phyloP scores from a whole-genome alignment of 2,888 invertebrate genomes.

The Crioceris asparagi region DNA sequence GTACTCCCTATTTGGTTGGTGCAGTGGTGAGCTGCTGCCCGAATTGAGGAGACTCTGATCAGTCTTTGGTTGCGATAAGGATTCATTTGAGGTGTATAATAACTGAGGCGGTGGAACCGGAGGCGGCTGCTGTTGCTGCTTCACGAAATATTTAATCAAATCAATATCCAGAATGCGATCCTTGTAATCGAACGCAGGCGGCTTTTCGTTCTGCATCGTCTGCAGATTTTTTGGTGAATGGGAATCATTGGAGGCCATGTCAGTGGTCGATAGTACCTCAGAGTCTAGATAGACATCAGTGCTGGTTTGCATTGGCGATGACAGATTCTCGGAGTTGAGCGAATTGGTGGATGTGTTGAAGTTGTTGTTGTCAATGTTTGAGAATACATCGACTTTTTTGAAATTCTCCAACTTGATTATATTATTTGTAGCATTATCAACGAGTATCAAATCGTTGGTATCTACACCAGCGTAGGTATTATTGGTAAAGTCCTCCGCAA shows the following conservation, averaged over 20 bases:
- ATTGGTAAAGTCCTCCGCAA: constrained; percentile 16
- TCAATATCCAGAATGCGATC: no score
- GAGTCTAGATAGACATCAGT: constrained; percentile 39
- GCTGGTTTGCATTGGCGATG: constrained; percentile 42
- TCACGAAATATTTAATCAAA: no score
- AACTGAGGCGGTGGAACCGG: constrained; percentile 8
- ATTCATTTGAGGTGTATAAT: constrained; percentile 31
- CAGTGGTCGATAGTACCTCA: constrained; percentile 36
- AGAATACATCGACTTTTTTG: constrained; percentile 26
- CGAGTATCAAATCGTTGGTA: constrained; percentile 25
- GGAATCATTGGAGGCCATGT: constrained; percentile 37
- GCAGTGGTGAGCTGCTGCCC: constrained; percentile 46
- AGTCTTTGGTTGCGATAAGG: constrained; percentile 35
- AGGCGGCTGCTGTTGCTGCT: no score
- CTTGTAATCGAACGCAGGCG: no score
- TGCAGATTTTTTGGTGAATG: constrained; percentile 36
- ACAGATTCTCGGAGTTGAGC: constrained; percentile 38
- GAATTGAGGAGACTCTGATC: constrained; percentile 37
- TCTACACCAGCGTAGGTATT: no score
- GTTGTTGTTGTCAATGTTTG: constrained; percentile 29
- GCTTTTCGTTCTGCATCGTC: constrained; percentile 13
- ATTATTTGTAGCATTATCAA: constrained; percentile 30
- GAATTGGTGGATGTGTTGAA: constrained; percentile 39
- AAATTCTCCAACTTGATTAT: constrained; percentile 29
- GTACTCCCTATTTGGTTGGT: constrained; percentile 38